These are phyloP conservation scores for Globodera ellingtonae DNA, from an alignment of 1,140 invertebrate species.

Conservation along the genomic window DNA sequence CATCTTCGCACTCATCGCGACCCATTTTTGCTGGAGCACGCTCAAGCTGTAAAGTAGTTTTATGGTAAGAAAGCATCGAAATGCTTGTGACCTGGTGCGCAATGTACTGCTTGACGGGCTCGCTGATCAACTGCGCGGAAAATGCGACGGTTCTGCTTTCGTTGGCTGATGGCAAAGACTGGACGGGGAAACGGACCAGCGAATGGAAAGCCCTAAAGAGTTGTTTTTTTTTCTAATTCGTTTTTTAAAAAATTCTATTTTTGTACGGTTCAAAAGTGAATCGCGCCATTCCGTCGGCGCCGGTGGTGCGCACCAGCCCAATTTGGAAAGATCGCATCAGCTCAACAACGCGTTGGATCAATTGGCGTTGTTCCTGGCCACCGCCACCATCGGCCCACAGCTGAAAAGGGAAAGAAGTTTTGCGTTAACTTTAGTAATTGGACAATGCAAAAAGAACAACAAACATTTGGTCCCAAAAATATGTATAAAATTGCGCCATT, in stretches of 20 bases:
- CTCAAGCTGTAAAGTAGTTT: no score
- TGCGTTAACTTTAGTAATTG: background rate
- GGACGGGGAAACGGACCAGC: background rate
- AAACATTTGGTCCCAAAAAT: background rate
- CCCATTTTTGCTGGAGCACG: no score
- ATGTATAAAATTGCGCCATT: background rate
- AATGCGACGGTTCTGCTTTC: no score
- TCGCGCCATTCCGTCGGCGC: background rate
- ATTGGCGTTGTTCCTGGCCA: background rate
- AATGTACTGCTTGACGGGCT: conserved; percentile 10
- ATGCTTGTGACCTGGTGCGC: background rate
- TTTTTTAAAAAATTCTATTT: background rate
- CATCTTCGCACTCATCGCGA: no score
- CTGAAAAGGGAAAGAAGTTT: background rate
- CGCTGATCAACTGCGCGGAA: background rate
- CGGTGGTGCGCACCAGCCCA: background rate
- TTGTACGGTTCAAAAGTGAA: background rate
- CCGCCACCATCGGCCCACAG: background rate
- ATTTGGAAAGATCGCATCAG: background rate
- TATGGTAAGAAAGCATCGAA: no score
- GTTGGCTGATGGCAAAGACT: no score
- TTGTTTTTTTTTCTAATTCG: no score
- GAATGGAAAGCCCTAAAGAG: background rate
- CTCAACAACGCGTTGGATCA: background rate
- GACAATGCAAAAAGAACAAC: background rate